A percentile compares a stretch with the other conserved stretches of the same genome.
Conservation (phyloP, 1,140 invertebrate genomes). For the Drosophila aff. region DNA sequence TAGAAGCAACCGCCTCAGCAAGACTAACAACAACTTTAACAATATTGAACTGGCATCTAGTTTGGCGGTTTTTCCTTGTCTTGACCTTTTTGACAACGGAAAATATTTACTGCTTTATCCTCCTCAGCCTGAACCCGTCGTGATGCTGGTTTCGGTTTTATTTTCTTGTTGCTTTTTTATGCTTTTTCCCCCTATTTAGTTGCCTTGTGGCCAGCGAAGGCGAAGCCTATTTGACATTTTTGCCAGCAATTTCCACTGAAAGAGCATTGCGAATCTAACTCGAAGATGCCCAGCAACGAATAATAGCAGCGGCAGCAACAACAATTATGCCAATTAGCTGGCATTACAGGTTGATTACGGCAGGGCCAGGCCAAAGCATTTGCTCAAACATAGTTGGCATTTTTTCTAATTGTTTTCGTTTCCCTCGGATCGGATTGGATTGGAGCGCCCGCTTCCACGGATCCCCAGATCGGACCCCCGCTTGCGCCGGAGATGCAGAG, state of each 20-base stretch:
- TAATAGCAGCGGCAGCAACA: slow-evolving; percentile 50
- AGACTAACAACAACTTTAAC: slow-evolving; percentile 19
- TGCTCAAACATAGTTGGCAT: slow-evolving; percentile 59
- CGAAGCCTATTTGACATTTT: slow-evolving; percentile 80
- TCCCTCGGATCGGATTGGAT: slow-evolving; percentile 11
- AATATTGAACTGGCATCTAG: slow-evolving; percentile 49
- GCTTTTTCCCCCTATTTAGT: slow-evolving; percentile 40
- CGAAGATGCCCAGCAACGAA: slow-evolving; percentile 52
- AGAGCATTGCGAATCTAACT: slow-evolving; percentile 67
- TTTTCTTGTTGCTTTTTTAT: slow-evolving; percentile 60
- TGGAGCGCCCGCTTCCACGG: not conserved
- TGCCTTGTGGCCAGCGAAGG: slow-evolving; percentile 54
- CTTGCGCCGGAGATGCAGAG: slow-evolving; percentile 35
- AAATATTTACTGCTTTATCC: slow-evolving; percentile 77
- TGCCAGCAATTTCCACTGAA: slow-evolving; percentile 75
- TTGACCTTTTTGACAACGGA: slow-evolving; percentile 77
- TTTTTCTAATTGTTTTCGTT: slow-evolving; percentile 61
- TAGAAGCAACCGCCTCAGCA: not conserved
- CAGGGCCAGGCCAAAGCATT: slow-evolving; percentile 42
- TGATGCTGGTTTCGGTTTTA: slow-evolving; percentile 71
- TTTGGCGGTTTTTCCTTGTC: slow-evolving; percentile 67
- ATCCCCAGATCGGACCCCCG: slow-evolving; percentile 5
- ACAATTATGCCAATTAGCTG: slow-evolving; percentile 80
- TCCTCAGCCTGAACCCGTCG: slow-evolving; percentile 67
- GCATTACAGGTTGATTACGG: slow-evolving; percentile 79